Evolutionary conservation across 2,113 vertebrate genomes (phyloP), one percentile per base, ranked within the genome.

Genomic region (Microcebus jonahi): DNA sequence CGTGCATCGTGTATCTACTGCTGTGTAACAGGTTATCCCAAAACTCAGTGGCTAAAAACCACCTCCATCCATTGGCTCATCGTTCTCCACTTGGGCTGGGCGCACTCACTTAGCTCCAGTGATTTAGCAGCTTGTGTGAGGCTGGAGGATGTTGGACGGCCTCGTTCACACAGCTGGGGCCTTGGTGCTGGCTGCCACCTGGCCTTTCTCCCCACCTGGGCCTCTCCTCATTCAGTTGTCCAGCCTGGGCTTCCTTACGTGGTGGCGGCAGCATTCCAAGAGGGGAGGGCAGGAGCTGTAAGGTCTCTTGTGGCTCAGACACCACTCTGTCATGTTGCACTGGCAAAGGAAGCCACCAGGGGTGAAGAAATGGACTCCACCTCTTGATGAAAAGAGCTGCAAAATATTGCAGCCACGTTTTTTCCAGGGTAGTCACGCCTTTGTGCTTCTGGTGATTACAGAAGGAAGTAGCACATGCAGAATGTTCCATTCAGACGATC

Each of bases 81-180:
- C 34, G 12, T 17, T 57, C 34, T 65, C 36, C 3, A 2, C 8
- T 1, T 55, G 71, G 55, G 18, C 53, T 25, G 17, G 34, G n/a
- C 36, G 31, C 48, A 39, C 29, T 90, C n/a, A 36, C 8, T 23
- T 4, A 36, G 34, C 2, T 63, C 2, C 2, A 17, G 34, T 25
- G 57, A n/a, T 59, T 27, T 7, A 12, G 50, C 4, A 34, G 36
- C 11, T 39, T 25, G 11, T 17, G n/a, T 34, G 3, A 53, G 53
- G 2, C 48, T 34, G 34, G 10, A 39, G 23, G 27, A 2, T 1
- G 1, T 25, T 12, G 7, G 65, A 63, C 0, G 10, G 57, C 61
- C 15, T 88, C 13, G 5, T 18, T 8, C 36, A 13, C 6, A 36
- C 0, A 25, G 53, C 36, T 36, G 36, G 17, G 13, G 6, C 45